phyloP scores from a whole-genome alignment of 2,888 invertebrate genomes.

The Cyclophora albipunctata region DNA sequence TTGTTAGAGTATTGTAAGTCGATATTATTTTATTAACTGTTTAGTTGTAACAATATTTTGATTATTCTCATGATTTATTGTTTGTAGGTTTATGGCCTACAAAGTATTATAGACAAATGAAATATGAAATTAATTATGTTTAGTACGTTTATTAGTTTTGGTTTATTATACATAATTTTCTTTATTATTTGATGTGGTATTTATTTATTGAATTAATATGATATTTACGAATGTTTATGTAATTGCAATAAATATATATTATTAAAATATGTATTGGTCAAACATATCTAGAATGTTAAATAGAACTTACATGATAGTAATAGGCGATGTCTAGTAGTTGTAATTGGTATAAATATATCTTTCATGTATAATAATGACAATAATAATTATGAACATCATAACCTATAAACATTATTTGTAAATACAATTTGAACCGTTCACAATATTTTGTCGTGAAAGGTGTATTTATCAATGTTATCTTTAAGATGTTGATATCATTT shows the following conservation, averaged over 20 bases:
- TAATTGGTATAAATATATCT: slow-evolving; percentile 11
- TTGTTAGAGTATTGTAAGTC: slow-evolving; percentile 17
- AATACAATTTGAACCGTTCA: slow-evolving; percentile 31
- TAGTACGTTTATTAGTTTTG: too few species aligned
- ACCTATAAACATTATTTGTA: slow-evolving; percentile 10
- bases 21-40: slow-evolving; percentile 9
- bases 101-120: too few species aligned
- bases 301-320: background rate
- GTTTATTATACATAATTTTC: too few species aligned
- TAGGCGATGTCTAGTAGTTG: slow-evolving; percentile 5
- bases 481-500: slow-evolving; percentile 75
- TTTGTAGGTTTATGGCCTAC: too few species aligned
- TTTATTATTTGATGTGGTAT: too few species aligned
- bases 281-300: slow-evolving; percentile 2
- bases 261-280: slow-evolving; percentile 5
- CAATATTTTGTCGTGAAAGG: slow-evolving; percentile 26
- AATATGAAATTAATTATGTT: too few species aligned
- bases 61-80: too few species aligned
- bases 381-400: slow-evolving; percentile 49
- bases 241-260: background rate
- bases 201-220: too few species aligned
- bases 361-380: slow-evolving; percentile 38
- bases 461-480: slow-evolving; percentile 70
- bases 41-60: slow-evolving; percentile 10
- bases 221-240: slow-evolving; percentile 3